Conservation (phyloP, 37 sponge, comb jelly and placozoan species). For the Amphimedon queenslandica region DNA sequence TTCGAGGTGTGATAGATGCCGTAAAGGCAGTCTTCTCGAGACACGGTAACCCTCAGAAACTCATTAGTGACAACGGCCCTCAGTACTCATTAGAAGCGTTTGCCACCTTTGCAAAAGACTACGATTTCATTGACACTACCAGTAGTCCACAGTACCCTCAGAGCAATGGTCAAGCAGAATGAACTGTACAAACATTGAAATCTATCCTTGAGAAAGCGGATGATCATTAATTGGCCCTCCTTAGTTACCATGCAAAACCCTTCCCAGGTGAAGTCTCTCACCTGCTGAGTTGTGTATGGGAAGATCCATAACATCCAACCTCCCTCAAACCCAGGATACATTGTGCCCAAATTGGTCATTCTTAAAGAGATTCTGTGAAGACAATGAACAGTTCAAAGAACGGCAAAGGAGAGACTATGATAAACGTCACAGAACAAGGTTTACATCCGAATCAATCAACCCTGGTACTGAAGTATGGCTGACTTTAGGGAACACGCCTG, state of each 20-base stretch:
- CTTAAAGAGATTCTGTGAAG: slow-evolving; percentile 13
- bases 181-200: slow-evolving; percentile 36
- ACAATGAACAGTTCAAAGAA: slow-evolving; percentile 12
- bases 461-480: neutral
- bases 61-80: slow-evolving; percentile 39
- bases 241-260: slow-evolving; percentile 35
- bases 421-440: neutral
- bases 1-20: slow-evolving; percentile 1
- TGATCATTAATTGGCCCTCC: slow-evolving; percentile 27
- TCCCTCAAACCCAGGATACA: slow-evolving; percentile 3
- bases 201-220: slow-evolving; percentile 9
- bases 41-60: slow-evolving; percentile 16
- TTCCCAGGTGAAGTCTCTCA: slow-evolving; percentile 48
- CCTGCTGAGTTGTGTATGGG: slow-evolving; percentile 68
- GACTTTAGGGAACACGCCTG: neutral
- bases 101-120: neutral
- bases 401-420: slow-evolving; percentile 3
- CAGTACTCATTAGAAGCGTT: slow-evolving; percentile 28
- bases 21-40: slow-evolving; percentile 29
- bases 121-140: slow-evolving; percentile 15
- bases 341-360: slow-evolving; percentile 38
- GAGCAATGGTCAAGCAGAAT: slow-evolving; percentile 34
- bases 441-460: neutral
- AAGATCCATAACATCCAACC: slow-evolving; percentile 20
- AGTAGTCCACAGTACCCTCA: slow-evolving; percentile 45